These are phyloP conservation scores for Cyrtonyx montezumae DNA, from an alignment of 2,113 vertebrate genomes.

Conservation along the genomic window DNA sequence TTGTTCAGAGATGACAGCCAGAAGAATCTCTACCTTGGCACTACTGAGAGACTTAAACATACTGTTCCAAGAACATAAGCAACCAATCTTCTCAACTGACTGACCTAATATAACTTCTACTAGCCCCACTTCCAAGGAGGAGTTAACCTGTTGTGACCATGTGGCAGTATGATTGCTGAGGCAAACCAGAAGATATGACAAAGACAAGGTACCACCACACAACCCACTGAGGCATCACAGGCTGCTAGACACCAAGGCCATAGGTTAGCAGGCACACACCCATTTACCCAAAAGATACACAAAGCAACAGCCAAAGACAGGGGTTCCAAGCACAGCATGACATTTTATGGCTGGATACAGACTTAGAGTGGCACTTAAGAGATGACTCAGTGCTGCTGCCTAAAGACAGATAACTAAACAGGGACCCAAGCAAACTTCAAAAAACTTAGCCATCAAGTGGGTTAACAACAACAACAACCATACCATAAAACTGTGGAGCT, in stretches of 20 bases:
- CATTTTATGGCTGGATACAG: neutral
- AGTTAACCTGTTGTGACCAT: neutral
- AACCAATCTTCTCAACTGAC: neutral
- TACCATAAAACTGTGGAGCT: neutral
- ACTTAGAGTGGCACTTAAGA: neutral
- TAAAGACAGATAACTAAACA: neutral
- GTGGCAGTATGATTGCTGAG: neutral
- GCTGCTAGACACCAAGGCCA: neutral
- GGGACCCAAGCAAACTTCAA: neutral
- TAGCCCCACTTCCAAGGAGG: neutral
- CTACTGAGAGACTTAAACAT: neutral
- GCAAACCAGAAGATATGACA: neutral
- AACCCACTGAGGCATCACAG: neutral
- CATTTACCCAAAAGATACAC: neutral
- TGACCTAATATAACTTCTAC: neutral
- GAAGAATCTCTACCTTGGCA: too few species aligned
- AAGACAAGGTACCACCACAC: neutral
- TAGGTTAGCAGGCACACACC: neutral
- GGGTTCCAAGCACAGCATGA: neutral
- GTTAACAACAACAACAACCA: neutral
- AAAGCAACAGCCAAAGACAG: neutral
- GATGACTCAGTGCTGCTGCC: neutral
- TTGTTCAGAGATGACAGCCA: neutral
- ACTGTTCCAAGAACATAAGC: too few species aligned
- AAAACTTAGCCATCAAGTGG: neutral